Conservation (phyloP, 2,888 invertebrate species). For the Cheilosia soror region DNA sequence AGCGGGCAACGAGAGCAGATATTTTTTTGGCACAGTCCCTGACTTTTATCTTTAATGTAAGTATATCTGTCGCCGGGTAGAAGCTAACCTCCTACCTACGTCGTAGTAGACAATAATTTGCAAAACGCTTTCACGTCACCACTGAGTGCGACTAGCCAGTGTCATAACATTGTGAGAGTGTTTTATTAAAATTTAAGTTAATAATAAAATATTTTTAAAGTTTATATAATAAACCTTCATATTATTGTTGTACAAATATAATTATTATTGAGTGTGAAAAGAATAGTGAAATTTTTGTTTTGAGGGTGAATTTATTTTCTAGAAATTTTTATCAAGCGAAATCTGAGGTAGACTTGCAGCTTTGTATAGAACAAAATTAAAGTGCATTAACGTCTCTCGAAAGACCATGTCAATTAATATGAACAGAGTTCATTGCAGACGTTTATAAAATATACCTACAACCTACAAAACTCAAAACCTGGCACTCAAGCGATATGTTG, state of each 20-base stretch:
- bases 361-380: no score
- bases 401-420: no score
- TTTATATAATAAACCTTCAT: background rate
- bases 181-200: constrained; percentile 2
- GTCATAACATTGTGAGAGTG: constrained; percentile 20
- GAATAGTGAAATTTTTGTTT: no score
- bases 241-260: background rate
- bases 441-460: no score
- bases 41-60: constrained; percentile 25
- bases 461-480: no score
- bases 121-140: constrained; percentile 31
- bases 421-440: no score
- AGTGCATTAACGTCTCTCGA: no score
- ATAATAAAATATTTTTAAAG: background rate
- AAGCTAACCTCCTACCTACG: constrained; percentile 12
- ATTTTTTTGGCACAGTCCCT: constrained; percentile 48
- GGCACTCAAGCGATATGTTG: no score
- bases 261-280: background rate
- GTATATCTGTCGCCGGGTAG: background rate
- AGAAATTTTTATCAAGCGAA: no score
- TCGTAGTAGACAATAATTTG: constrained; percentile 40
- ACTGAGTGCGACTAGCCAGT: background rate
- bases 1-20: constrained; percentile 34
- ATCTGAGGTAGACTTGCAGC: no score
- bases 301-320: no score